phyloP scores from a whole-genome alignment of 2,113 vertebrate species.

The Microtus oregoni region DNA sequence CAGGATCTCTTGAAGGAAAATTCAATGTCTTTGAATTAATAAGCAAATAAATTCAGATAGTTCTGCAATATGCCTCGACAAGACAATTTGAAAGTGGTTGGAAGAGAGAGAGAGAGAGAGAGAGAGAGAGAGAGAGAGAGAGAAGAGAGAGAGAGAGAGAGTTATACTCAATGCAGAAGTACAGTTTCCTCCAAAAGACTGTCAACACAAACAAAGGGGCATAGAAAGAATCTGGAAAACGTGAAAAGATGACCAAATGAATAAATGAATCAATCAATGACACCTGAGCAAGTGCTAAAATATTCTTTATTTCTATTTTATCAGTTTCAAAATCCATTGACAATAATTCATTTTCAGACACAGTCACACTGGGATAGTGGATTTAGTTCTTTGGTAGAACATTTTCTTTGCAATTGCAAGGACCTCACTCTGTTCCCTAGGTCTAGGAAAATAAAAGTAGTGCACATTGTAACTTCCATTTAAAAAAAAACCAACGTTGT shows the following conservation, averaged over 20 bases:
- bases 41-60: neutral
- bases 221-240: neutral
- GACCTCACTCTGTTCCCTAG: neutral
- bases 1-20: neutral
- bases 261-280: neutral
- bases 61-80: neutral
- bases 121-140: neutral
- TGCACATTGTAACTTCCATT: neutral
- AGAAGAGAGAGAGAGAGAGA: neutral
- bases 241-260: neutral
- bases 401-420: neutral
- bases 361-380: neutral
- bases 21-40: neutral
- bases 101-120: no score
- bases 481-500: conserved; percentile 51
- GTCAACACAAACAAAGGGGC: neutral
- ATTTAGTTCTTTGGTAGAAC: neutral
- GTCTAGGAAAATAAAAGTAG: neutral
- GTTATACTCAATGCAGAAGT: fast-evolving
- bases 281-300: neutral
- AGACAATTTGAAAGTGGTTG: neutral
- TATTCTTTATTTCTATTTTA: neutral
- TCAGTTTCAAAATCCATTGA: conserved; percentile 30
- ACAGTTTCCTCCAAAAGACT: neutral
- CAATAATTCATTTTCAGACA: neutral